phyloP scores from a whole-genome alignment of 2,797 vertebrate genomes.

The Acrossocheilus fasciatus region DNA sequence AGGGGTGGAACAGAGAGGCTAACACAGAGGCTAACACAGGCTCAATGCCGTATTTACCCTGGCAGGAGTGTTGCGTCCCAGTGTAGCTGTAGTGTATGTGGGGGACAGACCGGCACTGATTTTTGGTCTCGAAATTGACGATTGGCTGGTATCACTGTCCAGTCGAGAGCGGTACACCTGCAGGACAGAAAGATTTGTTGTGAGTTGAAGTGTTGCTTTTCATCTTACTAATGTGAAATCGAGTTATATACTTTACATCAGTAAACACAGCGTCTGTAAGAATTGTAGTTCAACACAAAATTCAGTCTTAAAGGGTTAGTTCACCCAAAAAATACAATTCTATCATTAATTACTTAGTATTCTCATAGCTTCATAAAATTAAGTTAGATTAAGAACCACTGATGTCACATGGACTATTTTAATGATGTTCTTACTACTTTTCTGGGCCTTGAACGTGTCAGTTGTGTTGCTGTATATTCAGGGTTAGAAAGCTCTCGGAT shows the following conservation, averaged over 20 bases:
- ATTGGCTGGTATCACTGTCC: slow-evolving; percentile 78
- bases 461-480: background rate
- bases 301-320: background rate
- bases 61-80: slow-evolving; percentile 85
- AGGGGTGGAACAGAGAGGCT: slow-evolving; percentile 65
- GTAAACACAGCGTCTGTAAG: background rate
- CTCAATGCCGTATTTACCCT: slow-evolving; percentile 78
- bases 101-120: slow-evolving; percentile 81
- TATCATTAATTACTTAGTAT: too few species aligned
- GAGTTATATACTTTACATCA: background rate
- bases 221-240: background rate
- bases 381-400: background rate
- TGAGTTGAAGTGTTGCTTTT: background rate
- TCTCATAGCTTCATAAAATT: too few species aligned
- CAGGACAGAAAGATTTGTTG: background rate
- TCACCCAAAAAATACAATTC: background rate
- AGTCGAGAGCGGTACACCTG: slow-evolving; percentile 91
- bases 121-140: slow-evolving; percentile 72
- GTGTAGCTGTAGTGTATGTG: slow-evolving; percentile 83
- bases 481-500: background rate
- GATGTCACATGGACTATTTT: background rate
- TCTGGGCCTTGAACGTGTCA: background rate
- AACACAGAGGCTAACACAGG: background rate
- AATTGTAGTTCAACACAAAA: background rate
- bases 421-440: background rate